phyloP scores from a whole-genome alignment of 2,797 vertebrate species.

The Chiroxiphia lanceolata region DNA sequence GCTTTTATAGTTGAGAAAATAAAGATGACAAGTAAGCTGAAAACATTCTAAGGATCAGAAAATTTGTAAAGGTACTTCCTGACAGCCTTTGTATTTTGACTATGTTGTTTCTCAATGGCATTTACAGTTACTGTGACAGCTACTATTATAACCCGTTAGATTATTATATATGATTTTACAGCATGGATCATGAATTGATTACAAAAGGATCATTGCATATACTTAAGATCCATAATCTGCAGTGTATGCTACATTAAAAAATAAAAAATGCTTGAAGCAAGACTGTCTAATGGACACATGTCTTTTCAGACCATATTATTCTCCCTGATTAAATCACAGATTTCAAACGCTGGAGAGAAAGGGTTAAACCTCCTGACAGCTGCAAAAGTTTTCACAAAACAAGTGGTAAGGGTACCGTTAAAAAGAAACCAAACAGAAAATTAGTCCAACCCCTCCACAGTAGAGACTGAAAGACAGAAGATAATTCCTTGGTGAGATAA shows the following conservation, averaged over 20 bases:
- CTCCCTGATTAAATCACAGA: background rate
- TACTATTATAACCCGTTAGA: background rate
- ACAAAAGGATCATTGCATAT: background rate
- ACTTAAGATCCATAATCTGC: background rate
- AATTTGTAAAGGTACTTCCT: conserved; percentile 3
- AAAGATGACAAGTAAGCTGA: background rate
- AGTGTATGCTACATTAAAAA: background rate
- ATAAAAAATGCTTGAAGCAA: background rate
- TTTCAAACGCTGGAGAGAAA: background rate
- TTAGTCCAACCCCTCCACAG: background rate
- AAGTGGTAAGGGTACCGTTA: accelerated
- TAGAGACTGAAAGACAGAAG: background rate
- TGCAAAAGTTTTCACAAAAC: background rate
- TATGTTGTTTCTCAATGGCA: background rate
- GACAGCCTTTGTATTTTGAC: background rate
- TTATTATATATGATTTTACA: background rate
- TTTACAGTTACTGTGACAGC: background rate
- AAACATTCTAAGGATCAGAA: background rate
- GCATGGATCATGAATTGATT: background rate
- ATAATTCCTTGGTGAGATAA: background rate
- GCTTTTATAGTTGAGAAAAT: background rate
- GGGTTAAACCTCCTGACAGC: background rate
- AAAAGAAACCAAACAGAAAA: background rate
- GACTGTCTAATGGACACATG: background rate
- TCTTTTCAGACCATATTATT: background rate